Evolutionary conservation across 1,140 invertebrate species (phyloP), one percentile per base, ranked within the genome.

Genomic region (Drosophila pallidifrons): DNA sequence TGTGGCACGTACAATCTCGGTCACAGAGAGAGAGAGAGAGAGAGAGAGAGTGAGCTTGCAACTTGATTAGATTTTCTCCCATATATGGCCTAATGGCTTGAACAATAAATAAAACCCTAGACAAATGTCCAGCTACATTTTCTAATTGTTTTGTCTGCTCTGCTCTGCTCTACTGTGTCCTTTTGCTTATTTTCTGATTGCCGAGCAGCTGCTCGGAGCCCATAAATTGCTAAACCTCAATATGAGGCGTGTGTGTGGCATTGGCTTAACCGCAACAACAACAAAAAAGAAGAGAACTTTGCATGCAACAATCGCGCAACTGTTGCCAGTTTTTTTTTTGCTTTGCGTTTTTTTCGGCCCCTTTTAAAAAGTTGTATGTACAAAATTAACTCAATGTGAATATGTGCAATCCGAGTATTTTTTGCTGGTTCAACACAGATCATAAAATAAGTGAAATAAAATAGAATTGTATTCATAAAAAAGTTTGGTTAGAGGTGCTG

Each of bases 281-380:
- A 25, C 3, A 25, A 25, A 25, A 25, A 3, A 25, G 20, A 25
- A 25, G 20, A 25, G 81, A 79, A 79, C 74, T 60, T 83, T 72
- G 75, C 85, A 85, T 85, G 69, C 67, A 86, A 86, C 82, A 75
- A 64, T 60, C 82, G 67, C 82, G 75, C 77, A 86, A 72, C 82
- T 77, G 77, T 79, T 86, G 82, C 75, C 66, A 86, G 52, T 66
- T 75, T 20, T 57, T 57, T 47, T 43, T 58, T 13, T 54, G 5
- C 35, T 0, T 38, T n/a, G n/a, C 8, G 6, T 30, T 20, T 16
- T 16, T 52, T 78, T 13, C 13, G 45, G n/a, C 20, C 25, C 55
- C 20, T 25, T 57, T 43, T 54, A 43, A 67, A 65, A 16, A 46
- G 45, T 25, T 25, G 20, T 45, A 15, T 8, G 25, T 20, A 28